Evolutionary conservation across 30 jellyfish, hydroid and myxozoan genomes (phyloP), one percentile per base, ranked within the genome.

Genomic region (Pelagia noctiluca): DNA sequence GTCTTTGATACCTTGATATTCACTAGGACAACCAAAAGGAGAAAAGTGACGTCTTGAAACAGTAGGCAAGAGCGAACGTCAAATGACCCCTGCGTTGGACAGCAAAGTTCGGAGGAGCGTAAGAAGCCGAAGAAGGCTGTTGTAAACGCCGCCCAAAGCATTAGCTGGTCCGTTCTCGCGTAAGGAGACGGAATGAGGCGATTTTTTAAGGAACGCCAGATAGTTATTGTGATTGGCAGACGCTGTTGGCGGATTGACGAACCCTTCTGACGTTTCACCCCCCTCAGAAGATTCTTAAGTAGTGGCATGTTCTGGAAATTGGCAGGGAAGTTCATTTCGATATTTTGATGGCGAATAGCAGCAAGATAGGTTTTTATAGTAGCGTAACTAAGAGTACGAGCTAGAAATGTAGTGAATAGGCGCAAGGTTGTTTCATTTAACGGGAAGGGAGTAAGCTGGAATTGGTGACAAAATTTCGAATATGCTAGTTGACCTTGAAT

Each of bases 131-230:
- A 48, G 57, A 66, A 66, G 2, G 61, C 78, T 24, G 2, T 7
- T 10, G 76, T 63, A 32, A 66, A 66, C 4, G 78, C 78, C 33
- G 78, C 78, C 78, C 60, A 26, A 3, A 66, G 54, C 78, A 66
- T 66, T n/a, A 28, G n/a, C 0, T 71, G 50, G 24, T 48, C 84
- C 1, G 7, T 23, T 5, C 13, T 53, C 1, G 37, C 0, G 28
- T 33, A 33, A 3, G 2, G 7, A 3, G 74, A 35, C 16, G 50
- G 47, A 12, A 35, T 10, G 4, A 71, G 71, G 84, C 37, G 30
- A n/a, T 71, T 29, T n/a, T 71, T 37, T 8, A 71, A 23, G 50
- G 16, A 16, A 0, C 24, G 35, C 46, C 35, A 4, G 35, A 22
- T 35, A n/a, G 13, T 16, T 18, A 47, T 37, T 0, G 84, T 71